Percentiles rank a stretch among this genome's conserved stretches.
Evolutionary conservation across 2,888 invertebrate genomes (phyloP).

Genomic region (Drosophila barbarae): DNA sequence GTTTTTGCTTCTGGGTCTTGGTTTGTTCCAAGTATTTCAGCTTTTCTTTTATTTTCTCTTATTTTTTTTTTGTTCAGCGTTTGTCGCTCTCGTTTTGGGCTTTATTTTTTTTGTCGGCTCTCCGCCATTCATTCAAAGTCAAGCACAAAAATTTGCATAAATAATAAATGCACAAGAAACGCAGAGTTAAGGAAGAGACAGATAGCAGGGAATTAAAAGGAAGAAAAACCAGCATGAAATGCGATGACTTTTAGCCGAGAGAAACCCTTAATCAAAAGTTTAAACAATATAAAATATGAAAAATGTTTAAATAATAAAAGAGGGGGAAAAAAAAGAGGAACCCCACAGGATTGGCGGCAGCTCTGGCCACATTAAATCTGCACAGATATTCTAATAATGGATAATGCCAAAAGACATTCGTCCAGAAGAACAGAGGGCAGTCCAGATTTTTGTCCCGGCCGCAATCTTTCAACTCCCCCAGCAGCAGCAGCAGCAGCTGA

Average conservation of each 20-base stretch:
- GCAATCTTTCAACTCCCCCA: conserved; percentile 6
- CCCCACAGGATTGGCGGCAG: neutral
- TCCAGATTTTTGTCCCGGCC: conserved; percentile 10
- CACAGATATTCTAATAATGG: conserved; percentile 53
- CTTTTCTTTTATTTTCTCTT: neutral
- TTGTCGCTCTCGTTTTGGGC: conserved; percentile 4
- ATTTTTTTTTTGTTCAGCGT: neutral
- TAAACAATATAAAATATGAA: conserved; percentile 71
- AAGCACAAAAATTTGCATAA: conserved; percentile 64
- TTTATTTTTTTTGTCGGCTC: conserved; percentile 3
- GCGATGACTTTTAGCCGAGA: conserved; percentile 41
- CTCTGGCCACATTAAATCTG: conserved; percentile 10
- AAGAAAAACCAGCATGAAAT: conserved; percentile 25
- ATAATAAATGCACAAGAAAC: conserved; percentile 58
- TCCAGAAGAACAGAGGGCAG: conserved; percentile 7
- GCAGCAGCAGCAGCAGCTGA: neutral
- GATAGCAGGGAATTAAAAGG: conserved; percentile 4
- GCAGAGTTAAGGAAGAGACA: neutral
- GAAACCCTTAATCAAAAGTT: conserved; percentile 69
- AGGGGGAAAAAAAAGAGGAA: neutral
- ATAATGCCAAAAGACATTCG: conserved; percentile 37
- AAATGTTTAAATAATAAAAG: conserved; percentile 47
- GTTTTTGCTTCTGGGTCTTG: conserved; percentile 25
- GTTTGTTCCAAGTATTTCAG: conserved; percentile 9
- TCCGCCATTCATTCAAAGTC: conserved; percentile 51